Evolutionary conservation across 2,888 invertebrate species (phyloP), one percentile per base, ranked within the genome.

Genomic region (Tribolium freemani): DNA sequence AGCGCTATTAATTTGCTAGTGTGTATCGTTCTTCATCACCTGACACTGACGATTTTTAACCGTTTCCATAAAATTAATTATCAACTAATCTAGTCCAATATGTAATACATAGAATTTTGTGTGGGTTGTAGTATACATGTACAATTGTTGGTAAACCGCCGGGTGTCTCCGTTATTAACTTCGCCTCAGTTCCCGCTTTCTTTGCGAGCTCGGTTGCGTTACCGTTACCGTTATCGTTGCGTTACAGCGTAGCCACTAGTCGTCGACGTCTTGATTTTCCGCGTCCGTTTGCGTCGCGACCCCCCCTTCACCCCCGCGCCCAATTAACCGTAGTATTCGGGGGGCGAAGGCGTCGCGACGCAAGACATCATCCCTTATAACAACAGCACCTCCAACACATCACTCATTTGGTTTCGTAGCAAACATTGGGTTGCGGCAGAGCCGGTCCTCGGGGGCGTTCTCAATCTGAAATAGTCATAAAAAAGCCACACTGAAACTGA

Each of bases 391-490:
- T 57, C 71, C 71, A 51, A 44, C 58, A 71, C 67, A 16, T 2
- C 16, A 71, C 60, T 60, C 50, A 58, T 67, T 71, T 71, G 75
- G 77, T 79, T 81, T 78, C 50, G 77, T 79, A 72, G 61, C 72
- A 74, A 69, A 75, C 53, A 44, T 75, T 75, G 57, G 75, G 80
- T 82, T 81, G 77, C 80, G 83, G 81, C 79, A 76, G 83, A 78
- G 72, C 56, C 73, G 74, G 78, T 77, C 75, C 77, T 79, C 79
- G 78, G 87, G 88, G 88, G 88, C 87, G 90, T 90, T 92, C 91
- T 92, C 93, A 92, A 90, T 87, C 88, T 89, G 89, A 90, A 91
- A 93, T 92, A 93, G 92, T 90, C 91, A 91, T 84, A 86, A 87
- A 87, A 84, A 83, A 87, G 86, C 88, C 88, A 90, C 89, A 91